Evolutionary conservation across 2,113 vertebrate species (phyloP).

Genomic region (Dasyprocta punctata): DNA sequence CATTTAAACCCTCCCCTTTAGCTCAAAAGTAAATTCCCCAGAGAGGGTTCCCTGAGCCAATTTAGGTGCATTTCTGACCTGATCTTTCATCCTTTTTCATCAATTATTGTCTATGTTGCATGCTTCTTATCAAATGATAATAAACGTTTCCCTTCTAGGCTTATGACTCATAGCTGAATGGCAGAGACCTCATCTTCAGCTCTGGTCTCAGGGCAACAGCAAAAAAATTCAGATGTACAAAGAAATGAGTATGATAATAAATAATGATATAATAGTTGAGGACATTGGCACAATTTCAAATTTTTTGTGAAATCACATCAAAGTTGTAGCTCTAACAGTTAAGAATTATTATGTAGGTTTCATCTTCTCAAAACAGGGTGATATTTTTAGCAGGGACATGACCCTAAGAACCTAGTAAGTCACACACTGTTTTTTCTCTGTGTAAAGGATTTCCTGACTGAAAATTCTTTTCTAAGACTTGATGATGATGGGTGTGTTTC

Average conservation of each 20-base stretch:
- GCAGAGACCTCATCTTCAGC: neutral
- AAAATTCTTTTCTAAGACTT: neutral
- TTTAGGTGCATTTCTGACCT: neutral
- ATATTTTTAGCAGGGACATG: neutral
- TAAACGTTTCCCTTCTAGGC: neutral
- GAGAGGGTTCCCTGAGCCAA: neutral
- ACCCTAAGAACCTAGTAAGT: neutral
- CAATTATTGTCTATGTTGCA: neutral
- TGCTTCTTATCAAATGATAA: neutral
- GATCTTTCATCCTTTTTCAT: neutral
- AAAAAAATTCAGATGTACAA: neutral
- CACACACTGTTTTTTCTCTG: neutral
- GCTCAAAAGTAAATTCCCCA: neutral
- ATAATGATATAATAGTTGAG: neutral
- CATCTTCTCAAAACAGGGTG: neutral
- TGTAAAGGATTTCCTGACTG: neutral
- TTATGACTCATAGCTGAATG: neutral
- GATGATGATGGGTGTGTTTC: neutral
- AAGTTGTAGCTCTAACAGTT: neutral
- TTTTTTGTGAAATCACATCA: neutral
- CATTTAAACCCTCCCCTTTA: neutral
- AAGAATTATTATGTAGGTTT: neutral
- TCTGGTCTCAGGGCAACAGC: neutral
- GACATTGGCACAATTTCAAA: neutral
- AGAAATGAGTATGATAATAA: neutral